A percentile compares a stretch with the other conserved stretches of the same genome.
phyloP scores from a whole-genome alignment of 2,113 vertebrate genomes.

The Chaetura pelagica region DNA sequence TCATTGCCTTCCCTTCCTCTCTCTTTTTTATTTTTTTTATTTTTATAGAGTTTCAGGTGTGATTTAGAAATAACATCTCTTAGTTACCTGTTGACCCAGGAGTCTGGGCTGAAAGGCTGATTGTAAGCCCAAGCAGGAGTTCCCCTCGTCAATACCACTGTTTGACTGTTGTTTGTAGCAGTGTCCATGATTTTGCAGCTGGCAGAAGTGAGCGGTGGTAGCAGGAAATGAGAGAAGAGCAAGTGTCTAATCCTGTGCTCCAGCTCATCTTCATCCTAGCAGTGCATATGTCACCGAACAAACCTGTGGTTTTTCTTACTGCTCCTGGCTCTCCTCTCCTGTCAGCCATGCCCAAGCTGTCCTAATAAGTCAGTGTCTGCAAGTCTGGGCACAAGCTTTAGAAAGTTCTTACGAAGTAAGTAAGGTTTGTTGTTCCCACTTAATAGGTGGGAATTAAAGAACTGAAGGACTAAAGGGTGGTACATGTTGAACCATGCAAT shows the following conservation, averaged over 20 bases:
- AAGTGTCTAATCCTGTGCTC: background rate
- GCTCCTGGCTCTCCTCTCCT: background rate
- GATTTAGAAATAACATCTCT: background rate
- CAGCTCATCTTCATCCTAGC: background rate
- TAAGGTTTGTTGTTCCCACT: background rate
- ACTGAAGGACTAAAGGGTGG: background rate
- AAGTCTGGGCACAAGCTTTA: background rate
- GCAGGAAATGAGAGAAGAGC: background rate
- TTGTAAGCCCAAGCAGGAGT: background rate
- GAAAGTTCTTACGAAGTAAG: background rate
- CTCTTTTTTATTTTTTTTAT: background rate
- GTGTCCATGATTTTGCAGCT: background rate
- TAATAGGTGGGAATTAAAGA: background rate
- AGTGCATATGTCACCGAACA: background rate
- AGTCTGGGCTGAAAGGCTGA: background rate
- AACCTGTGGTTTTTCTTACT: background rate
- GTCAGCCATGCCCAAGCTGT: background rate
- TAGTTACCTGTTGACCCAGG: background rate
- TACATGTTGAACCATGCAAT: rapidly evolving
- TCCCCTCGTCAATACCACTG: background rate
- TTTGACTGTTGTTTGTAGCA: background rate
- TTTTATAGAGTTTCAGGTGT: background rate
- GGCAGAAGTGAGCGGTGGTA: background rate
- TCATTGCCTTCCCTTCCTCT: background rate
- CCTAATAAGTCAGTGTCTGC: background rate